Base-by-base conservation (phyloP, 2,113 vertebrate genomes). In the Serilophus lunatus region DNA sequence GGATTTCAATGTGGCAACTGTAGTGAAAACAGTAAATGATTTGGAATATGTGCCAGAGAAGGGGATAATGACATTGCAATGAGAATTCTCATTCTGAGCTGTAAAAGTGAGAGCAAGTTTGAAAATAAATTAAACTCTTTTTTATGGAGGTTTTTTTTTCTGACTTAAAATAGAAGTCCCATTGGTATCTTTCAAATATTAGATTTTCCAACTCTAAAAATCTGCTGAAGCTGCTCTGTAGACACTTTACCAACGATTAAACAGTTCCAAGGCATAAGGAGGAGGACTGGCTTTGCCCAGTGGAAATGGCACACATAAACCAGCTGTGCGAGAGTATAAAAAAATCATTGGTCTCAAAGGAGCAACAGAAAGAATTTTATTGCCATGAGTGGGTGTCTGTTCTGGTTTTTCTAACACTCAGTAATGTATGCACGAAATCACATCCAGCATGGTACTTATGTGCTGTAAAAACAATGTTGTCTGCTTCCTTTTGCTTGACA, bases 361-460 rank as follows among this genome's bases (percentile, higher is more conserved):
- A 94, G 65, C 51, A 38, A 88, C 92, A 92, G 69, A 97, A 83
- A 88, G 92, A 90, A 76, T 95, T 95, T 97, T 96, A 97, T 61
- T 95, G 92, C 88, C 16, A 3, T 44, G 84, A 94, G 80, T 84
- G 95, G 95, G 93, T 94, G 93, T 97, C 96, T 97, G 96, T 92
- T 97, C 95, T 96, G 77, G 81, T 95, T 95, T 97, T 89, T 88
- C 93, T 91, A 93, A 96, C 94, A 94, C 96, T 94, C 87, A 75
- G 84, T 94, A 92, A 97, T 61, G 65, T 92, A 97, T 57, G 86
- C 93, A 91, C 91, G 94, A 95, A 97, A 95, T 95, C 94, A 97
- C 92, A 95, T 94, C 82, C 80, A 95, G 92, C 35, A 59, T 70
- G 82, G 88, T 89, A 93, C 86, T 93, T 86, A 81, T 47, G 35